Evolutionary conservation across 2,888 invertebrate species (phyloP).

Genomic region (Cataglyphis rosenhaueri): DNA sequence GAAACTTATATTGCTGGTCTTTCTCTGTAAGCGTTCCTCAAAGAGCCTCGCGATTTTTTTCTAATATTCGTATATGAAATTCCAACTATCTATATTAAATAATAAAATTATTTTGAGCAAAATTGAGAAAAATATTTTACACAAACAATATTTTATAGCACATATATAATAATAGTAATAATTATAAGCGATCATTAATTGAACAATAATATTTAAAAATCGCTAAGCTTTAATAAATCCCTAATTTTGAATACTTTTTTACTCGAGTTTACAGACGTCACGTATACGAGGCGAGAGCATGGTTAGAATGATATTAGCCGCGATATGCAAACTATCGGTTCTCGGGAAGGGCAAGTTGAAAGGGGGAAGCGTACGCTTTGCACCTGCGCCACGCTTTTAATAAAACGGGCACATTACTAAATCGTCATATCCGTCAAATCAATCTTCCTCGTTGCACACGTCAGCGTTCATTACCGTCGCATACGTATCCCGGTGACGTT

Average conservation of each 20-base stretch:
- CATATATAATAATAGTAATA: background rate
- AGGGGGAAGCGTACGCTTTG: background rate
- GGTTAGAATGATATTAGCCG: constrained; percentile 34
- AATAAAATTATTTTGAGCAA: background rate
- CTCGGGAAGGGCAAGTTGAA: constrained; percentile 4
- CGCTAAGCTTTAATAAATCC: background rate
- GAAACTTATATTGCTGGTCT: background rate
- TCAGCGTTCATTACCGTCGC: constrained; percentile 39
- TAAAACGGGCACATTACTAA: constrained; percentile 57
- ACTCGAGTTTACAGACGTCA: background rate
- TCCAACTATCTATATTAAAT: background rate
- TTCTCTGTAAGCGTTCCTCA: background rate
- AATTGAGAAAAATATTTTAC: background rate
- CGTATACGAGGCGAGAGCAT: background rate
- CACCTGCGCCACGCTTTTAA: constrained; percentile 51
- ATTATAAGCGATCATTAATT: background rate
- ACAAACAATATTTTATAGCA: background rate
- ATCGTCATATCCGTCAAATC: constrained; percentile 59
- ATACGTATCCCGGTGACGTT: constrained; percentile 1
- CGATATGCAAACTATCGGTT: constrained; percentile 11
- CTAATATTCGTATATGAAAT: background rate
- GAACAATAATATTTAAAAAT: background rate
- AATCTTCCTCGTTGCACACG: constrained; percentile 43
- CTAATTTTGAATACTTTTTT: background rate
- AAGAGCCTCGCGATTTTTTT: background rate